Evolutionary conservation across 2,113 vertebrate species (phyloP), one percentile per base, ranked within the genome.

Genomic region (Thryonomys swinderianus): DNA sequence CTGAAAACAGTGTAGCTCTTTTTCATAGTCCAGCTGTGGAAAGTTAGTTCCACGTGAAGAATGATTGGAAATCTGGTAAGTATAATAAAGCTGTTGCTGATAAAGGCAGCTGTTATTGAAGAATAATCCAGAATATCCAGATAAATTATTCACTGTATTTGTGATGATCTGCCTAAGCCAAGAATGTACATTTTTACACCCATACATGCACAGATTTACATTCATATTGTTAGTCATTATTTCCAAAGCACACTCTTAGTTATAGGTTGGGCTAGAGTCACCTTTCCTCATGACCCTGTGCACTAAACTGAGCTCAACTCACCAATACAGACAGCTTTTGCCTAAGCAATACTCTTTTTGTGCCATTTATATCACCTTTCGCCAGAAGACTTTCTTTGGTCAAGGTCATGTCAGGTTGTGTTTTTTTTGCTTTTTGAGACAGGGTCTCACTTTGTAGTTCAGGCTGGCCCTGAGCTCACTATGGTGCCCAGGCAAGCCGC

Each of bases 61-160:
- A n/a, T n/a, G n/a, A n/a, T n/a, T n/a, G n/a, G n/a, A n/a, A n/a
- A n/a, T n/a, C n/a, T 55, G 78, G 4, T 32, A 73, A 71, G 74
- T 90, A 73, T 21, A 82, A 20, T 74, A n/a, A 48, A 87, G 55
- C 32, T 78, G 12, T 76, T 95, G 48, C 34, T 74, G 51, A 55
- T 64, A n/a, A 95, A 92, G 84, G 66, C 42, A 71, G 21, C 57
- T 85, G 55, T 16, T 80, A 8, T 40, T 93, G 86, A 86, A 93
- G 55, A 88, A n/a, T 67, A 45, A 45, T 85, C 2, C 53, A 73
- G 55, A 7, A 32, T 6, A 90, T 11, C 25, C 32, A 61, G 86
- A n/a, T 3, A 90, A 17, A 61, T 71, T 40, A 23, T 27, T 27
- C 23, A 9, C 37, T 89, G 61, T 61, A 62, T 51, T 91, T 88